Conservation (phyloP, 2,797 vertebrate species). For the Cuculus canorus region DNA sequence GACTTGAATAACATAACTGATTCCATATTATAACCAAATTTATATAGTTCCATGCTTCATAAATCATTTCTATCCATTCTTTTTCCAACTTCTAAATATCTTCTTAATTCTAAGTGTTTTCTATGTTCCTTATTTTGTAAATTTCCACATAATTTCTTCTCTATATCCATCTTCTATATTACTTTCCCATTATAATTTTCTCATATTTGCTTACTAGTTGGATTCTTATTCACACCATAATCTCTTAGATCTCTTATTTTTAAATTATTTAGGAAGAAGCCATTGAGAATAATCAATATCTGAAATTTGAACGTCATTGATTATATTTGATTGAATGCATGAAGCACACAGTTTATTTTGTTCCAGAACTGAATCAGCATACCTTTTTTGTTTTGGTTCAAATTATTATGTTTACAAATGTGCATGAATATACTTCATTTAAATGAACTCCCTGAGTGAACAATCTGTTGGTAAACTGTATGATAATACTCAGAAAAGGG, state of each 20-base stretch:
- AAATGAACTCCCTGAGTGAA: constrained; percentile 7
- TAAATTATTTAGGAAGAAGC: neutral
- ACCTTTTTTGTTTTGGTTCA: constrained; percentile 21
- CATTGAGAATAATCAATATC: neutral
- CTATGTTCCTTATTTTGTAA: neutral
- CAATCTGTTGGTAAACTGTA: neutral
- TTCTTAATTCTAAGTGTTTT: constrained; percentile 23
- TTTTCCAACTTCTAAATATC: constrained; percentile 22
- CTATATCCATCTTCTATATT: neutral
- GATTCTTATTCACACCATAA: neutral
- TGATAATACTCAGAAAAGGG: neutral
- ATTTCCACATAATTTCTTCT: neutral
- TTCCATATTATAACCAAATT: constrained; percentile 29
- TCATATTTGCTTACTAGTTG: neutral
- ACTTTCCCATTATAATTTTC: neutral
- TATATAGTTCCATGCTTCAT: constrained; percentile 8
- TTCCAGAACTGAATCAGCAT: neutral
- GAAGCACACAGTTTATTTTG: neutral
- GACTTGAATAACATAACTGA: constrained; percentile 11
- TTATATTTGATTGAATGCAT: neutral
- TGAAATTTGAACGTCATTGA: neutral
- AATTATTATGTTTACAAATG: constrained; percentile 26
- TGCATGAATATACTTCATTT: constrained; percentile 1
- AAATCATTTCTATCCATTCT: constrained; percentile 1
- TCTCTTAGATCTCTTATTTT: neutral